phyloP scores from a whole-genome alignment of 2,888 invertebrate species.

The Arge pagana region DNA sequence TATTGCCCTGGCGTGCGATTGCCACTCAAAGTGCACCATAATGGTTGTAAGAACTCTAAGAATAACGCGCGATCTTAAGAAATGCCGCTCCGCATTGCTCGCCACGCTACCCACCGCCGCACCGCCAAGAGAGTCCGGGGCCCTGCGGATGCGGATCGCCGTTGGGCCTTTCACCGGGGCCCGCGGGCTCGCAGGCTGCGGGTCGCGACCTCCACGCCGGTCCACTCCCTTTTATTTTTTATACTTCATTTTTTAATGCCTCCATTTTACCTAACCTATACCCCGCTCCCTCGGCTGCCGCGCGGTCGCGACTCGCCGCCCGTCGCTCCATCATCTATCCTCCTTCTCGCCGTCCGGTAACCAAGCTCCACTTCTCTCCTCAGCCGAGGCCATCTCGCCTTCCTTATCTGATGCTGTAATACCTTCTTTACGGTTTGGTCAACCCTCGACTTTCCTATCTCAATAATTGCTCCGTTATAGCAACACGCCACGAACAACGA shows the following conservation, averaged over 20 bases:
- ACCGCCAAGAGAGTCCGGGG: no score
- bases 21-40: conserved; percentile 51
- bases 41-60: conserved; percentile 41
- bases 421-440: conserved; percentile 21
- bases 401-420: conserved; percentile 22
- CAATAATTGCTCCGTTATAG: conserved; percentile 17
- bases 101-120: no score
- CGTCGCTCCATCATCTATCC: conserved; percentile 18
- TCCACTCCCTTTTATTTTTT: conserved; percentile 50
- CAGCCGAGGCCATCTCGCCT: conserved; percentile 12
- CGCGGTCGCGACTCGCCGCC: background rate
- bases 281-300: conserved; percentile 26
- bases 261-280: conserved; percentile 25
- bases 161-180: conserved; percentile 55
- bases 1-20: conserved; percentile 43
- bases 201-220: conserved; percentile 56
- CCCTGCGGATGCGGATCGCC: conserved; percentile 48
- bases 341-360: conserved; percentile 14
- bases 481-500: no score
- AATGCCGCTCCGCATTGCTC: no score
- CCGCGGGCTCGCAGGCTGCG: conserved; percentile 54
- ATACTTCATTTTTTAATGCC: conserved; percentile 33
- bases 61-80: conserved; percentile 50
- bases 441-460: conserved; percentile 16
- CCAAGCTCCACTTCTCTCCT: conserved; percentile 8